Base-by-base conservation (phyloP, 2,888 invertebrate genomes). In the Synergus gifuensis region DNA sequence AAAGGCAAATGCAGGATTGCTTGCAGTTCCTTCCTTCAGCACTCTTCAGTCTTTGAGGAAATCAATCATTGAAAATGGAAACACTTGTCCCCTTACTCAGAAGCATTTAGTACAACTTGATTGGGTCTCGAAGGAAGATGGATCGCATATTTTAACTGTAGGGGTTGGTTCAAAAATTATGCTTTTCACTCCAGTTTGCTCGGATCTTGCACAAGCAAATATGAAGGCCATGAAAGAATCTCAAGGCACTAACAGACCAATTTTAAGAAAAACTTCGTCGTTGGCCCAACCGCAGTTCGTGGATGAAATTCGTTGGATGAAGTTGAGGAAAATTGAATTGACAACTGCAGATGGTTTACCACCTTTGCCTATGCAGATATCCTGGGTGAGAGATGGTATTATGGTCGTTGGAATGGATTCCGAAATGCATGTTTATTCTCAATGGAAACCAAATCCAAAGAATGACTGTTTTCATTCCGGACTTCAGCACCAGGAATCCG, bases 61-160 rank as follows among this genome's bases (percentile, higher is more conserved):
- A 91, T 97, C 97, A 64, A 98, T 98, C 62, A 97, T 97, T 86
- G 98, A 98, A 92, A 97, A 97, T 90, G 98, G 98, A 4, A 98
- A 98, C 91, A 97, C 97, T 0, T 98, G 97, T 88, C 97, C 97
- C 0, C 92, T 98, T 58, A 97, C 97, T 0, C 98, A 98, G 90
- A 98, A 98, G 92, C 98, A 98, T 92, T 93, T 98, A 42, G 98
- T 99, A 0, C 98, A 98, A 90, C 93, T 99, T 60, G 99, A 99
- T 93, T 99, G 99, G 99, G 99, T 99, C 14, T 98, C 99, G 0
- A 98, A 99, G 86, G 99, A 99, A 92, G 99, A 99, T 91, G 99
- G 99, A 0, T 98, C 98, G 0, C 99, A 99, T 91, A 98, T 99
- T 87, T 93, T 99, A 60, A 99, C 99, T 0, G 98, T 99, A 0